A percentile compares a stretch with the other conserved stretches of the same genome.
These are phyloP conservation scores for Irena cyanogastra DNA, from an alignment of 2,113 vertebrate species.

Conservation along the genomic window DNA sequence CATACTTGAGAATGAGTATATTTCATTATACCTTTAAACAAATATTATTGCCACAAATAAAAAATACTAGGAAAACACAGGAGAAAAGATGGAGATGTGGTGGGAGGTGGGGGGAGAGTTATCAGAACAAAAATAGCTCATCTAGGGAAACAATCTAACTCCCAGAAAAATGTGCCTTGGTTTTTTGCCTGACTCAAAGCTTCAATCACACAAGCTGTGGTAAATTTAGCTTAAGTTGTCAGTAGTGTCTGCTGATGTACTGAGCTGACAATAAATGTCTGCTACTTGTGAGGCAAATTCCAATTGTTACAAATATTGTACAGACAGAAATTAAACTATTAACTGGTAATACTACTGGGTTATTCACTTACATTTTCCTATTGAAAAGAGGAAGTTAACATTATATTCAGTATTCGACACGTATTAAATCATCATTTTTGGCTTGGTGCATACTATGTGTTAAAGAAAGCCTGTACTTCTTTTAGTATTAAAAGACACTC, in stretches of 20 bases:
- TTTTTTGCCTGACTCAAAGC: neutral
- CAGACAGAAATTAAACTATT: neutral
- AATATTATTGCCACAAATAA: neutral
- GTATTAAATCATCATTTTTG: neutral
- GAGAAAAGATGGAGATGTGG: neutral
- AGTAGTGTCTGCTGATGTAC: neutral
- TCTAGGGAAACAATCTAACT: neutral
- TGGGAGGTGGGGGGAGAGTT: rapidly evolving
- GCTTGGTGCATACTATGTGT: neutral
- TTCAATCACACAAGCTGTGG: neutral
- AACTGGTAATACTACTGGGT: neutral
- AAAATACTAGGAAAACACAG: neutral
- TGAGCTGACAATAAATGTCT: neutral
- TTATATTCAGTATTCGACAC: neutral
- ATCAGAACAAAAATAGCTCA: neutral
- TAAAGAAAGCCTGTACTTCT: neutral
- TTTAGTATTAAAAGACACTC: neutral
- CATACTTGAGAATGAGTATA: neutral
- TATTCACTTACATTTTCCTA: neutral
- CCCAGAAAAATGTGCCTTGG: neutral
- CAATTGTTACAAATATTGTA: neutral
- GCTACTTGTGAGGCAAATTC: neutral
- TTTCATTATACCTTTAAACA: neutral
- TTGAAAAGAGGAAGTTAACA: neutral
- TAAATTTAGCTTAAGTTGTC: neutral